Conservation (phyloP, 2,113 vertebrate species). For the Tyto alba region DNA sequence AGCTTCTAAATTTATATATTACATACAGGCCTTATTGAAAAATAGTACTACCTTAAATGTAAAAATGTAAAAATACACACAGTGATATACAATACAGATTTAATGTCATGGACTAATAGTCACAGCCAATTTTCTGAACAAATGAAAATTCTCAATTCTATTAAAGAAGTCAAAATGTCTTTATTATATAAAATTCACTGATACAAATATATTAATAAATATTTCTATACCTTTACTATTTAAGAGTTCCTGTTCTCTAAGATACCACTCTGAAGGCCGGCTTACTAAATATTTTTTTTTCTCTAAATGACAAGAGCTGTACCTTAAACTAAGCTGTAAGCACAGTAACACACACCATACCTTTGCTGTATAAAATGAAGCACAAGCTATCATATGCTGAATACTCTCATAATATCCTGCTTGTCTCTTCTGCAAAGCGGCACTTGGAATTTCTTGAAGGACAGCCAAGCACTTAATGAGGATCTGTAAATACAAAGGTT, state of each 20-base stretch:
- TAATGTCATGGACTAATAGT: neutral
- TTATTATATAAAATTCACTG: neutral
- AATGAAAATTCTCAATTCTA: neutral
- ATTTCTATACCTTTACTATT: neutral
- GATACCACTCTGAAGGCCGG: neutral
- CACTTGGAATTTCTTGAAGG: conserved; percentile 79
- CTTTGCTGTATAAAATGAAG: conserved; percentile 85
- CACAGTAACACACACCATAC: conserved; percentile 63
- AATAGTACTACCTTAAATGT: neutral
- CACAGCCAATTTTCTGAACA: neutral
- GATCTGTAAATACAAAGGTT: conserved; percentile 75
- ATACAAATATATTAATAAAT: neutral
- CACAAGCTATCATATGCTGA: conserved; percentile 90
- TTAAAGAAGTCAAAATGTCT: neutral
- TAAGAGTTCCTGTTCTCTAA: neutral
- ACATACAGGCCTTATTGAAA: neutral
- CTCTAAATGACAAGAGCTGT: neutral
- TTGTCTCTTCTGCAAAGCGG: conserved; percentile 70
- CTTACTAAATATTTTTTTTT: neutral
- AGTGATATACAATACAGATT: neutral
- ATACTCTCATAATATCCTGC: conserved; percentile 73
- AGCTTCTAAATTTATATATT: neutral
- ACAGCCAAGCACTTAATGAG: conserved; percentile 86
- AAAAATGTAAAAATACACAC: neutral
- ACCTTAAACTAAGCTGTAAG: neutral